Evolutionary conservation across 2,113 vertebrate species (phyloP), one percentile per base, ranked within the genome.

Genomic region (Seriola quinqueradiata): DNA sequence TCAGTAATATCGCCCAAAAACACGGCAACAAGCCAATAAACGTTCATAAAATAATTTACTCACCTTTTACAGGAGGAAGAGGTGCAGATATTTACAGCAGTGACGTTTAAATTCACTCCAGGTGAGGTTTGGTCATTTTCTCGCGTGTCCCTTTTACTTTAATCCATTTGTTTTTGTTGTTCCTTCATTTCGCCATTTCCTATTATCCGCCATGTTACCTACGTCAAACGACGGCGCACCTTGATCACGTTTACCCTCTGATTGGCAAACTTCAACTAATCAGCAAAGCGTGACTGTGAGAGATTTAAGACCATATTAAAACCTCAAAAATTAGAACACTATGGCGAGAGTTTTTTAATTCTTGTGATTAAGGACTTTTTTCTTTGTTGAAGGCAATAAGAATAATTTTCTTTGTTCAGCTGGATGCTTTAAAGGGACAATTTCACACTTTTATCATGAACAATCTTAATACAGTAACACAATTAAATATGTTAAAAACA

Each of bases 131-230:
- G 21, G 54, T 57, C 9, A 5, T 57, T 34, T 21, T 23, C 4
- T 0, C 3, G 8, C 0, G 11, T n/a, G n/a, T 57, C n/a, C 4
- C 5, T 14, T 28, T 6, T 2, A 46, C 11, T 8, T 16, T 4
- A 3, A n/a, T 50, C 54, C 8, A 8, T 32, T 19, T 34, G 0
- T 4, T 65, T 57, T 2, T 5, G 9, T 10, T 19, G 17, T 44
- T 48, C 46, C 0, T 71, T 17, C 19, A 46, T 42, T 55, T 46
- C 0, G 1, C 13, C 3, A 4, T 55, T 34, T 64, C 19, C 2
- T 9, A 0, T 4, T 14, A 3, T 23, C 25, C 28, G 23, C 50
- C 40, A 38, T 38, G 16, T 3, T 8, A n/a, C 16, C 23, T 13
- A 8, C 14, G 28, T 34, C 14, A 25, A 1, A 25, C 6, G 4